Conservation (phyloP, 2,113 vertebrate genomes). For the Oncorhynchus clarkii region DNA sequence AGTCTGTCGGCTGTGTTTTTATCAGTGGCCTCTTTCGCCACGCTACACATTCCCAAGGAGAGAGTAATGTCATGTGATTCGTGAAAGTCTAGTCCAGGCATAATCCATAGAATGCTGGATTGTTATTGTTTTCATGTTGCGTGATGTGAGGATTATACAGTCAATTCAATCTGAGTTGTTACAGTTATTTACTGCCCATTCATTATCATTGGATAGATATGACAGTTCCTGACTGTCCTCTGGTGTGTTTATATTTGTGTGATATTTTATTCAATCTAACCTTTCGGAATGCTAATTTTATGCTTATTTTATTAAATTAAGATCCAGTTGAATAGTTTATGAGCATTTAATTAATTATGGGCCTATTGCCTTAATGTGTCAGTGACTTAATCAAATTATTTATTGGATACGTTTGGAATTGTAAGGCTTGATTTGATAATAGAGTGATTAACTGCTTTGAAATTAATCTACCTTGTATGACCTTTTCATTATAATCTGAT, state of each 20-base stretch:
- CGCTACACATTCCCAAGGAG: constrained; percentile 2
- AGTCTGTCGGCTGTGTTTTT: neutral
- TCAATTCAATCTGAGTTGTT: too few species aligned
- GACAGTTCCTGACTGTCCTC: too few species aligned
- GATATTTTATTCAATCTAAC: neutral
- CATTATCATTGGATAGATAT: too few species aligned
- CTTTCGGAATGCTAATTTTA: neutral
- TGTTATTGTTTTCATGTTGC: constrained; percentile 24
- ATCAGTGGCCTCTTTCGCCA: constrained; percentile 25
- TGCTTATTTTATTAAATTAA: constrained; percentile 27
- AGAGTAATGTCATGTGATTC: neutral
- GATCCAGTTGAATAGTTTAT: constrained; percentile 49
- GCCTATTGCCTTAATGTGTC: neutral
- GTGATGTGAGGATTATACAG: neutral
- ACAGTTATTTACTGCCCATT: too few species aligned
- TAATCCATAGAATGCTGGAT: constrained; percentile 9
- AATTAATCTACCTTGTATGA: constrained; percentile 1
- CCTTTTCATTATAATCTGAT: neutral
- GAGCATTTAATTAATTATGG: neutral
- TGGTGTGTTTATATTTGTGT: neutral
- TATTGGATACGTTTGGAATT: constrained; percentile 24
- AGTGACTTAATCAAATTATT: constrained; percentile 46
- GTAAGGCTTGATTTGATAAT: constrained; percentile 7
- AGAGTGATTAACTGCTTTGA: constrained; percentile 21
- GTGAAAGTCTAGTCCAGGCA: neutral